Conservation (phyloP, 2,797 vertebrate genomes). For the Heterohyrax brucei region DNA sequence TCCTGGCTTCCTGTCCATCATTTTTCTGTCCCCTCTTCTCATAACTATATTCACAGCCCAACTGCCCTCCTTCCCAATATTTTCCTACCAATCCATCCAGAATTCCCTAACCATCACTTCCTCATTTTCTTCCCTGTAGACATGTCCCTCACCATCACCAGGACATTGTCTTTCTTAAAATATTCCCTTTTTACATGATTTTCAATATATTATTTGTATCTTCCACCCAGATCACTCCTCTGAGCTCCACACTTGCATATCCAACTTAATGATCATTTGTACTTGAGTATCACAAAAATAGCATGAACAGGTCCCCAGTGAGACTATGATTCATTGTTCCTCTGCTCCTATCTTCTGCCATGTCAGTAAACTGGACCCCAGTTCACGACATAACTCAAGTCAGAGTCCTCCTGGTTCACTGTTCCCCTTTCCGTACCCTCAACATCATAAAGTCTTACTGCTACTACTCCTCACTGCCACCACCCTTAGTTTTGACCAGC, state of each 20-base stretch:
- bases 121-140: slow-evolving; percentile 15
- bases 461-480: neutral
- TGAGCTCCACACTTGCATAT: neutral
- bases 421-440: neutral
- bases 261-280: slow-evolving; percentile 36
- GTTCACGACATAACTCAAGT: neutral
- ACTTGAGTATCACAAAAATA: slow-evolving; percentile 20
- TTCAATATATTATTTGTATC: neutral
- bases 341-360: neutral
- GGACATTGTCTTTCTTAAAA: slow-evolving; percentile 38
- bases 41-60: neutral
- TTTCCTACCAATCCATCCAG: neutral
- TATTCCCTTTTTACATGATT: slow-evolving; percentile 27
- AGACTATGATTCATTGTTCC: neutral
- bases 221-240: neutral
- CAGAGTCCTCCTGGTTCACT: neutral
- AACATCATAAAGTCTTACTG: neutral
- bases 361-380: neutral
- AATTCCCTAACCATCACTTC: neutral
- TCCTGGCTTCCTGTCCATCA: neutral
- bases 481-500: neutral
- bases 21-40: neutral
- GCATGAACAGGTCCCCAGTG: neutral
- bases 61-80: neutral
- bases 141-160: neutral